phyloP scores from a whole-genome alignment of 2,113 vertebrate species.

The Promerops cafer region DNA sequence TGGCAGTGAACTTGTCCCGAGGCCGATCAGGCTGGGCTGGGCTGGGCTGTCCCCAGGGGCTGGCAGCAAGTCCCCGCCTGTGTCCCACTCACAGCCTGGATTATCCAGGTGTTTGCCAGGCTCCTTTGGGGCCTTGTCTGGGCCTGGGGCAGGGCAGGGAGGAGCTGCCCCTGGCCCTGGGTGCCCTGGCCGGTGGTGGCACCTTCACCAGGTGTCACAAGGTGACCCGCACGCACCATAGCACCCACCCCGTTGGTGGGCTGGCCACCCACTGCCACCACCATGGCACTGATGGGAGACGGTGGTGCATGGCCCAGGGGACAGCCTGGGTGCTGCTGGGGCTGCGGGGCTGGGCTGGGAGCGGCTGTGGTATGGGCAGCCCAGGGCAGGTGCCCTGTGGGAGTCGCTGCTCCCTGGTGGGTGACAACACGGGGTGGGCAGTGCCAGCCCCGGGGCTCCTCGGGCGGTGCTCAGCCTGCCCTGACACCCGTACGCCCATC shows the following conservation, averaged over 20 bases:
- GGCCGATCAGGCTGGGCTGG: rapidly evolving
- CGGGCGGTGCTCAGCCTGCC: neutral
- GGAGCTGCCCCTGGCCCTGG: neutral
- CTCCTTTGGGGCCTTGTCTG: neutral
- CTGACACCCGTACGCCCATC: neutral
- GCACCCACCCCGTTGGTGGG: rapidly evolving
- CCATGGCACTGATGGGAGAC: rapidly evolving
- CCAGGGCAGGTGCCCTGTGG: neutral
- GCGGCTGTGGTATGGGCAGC: neutral
- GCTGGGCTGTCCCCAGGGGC: neutral
- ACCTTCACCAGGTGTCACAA: neutral
- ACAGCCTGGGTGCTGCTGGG: rapidly evolving
- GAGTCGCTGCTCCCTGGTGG: rapidly evolving
- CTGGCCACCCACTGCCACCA: neutral
- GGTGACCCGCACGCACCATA: neutral
- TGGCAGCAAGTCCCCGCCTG: neutral
- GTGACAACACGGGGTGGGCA: rapidly evolving
- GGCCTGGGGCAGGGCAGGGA: rapidly evolving
- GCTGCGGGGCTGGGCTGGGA: neutral
- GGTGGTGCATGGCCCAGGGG: rapidly evolving
- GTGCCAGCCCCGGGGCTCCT: neutral
- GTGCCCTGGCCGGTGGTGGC: neutral
- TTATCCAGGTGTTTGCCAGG: rapidly evolving
- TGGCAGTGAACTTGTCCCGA: neutral
- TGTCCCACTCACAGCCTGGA: rapidly evolving